Conservation (phyloP, 2,888 invertebrate species). For the Sympetrum striolatum region DNA sequence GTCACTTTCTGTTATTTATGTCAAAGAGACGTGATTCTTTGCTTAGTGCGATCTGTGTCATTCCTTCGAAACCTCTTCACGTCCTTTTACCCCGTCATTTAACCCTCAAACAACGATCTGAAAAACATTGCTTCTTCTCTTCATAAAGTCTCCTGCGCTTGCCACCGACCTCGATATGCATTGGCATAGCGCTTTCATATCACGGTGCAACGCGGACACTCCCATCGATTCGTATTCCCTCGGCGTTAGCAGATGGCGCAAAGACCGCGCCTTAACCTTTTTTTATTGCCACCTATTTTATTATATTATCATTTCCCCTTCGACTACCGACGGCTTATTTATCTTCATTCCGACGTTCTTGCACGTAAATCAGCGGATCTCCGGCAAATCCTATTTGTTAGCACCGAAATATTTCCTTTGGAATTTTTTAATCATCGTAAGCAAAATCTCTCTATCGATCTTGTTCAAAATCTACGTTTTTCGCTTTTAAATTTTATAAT, state of each 20-base stretch:
- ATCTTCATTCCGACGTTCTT: neutral
- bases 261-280: neutral
- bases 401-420: neutral
- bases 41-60: no score
- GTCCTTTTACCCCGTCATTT: neutral
- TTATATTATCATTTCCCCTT: neutral
- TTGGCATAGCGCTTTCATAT: neutral
- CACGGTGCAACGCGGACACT: neutral
- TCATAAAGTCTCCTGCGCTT: neutral
- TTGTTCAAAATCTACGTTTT: neutral
- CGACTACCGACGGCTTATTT: neutral
- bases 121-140: neutral
- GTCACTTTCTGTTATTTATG: no score
- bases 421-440: neutral
- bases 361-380: neutral
- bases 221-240: neutral
- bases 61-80: neutral
- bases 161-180: neutral
- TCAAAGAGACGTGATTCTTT: no score
- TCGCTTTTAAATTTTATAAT: neutral
- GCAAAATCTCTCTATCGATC: neutral
- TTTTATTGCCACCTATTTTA: neutral
- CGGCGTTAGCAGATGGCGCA: neutral
- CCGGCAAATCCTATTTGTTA: neutral
- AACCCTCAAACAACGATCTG: neutral